Evolutionary conservation across 2,797 vertebrate species (phyloP).

Genomic region (Leuciscus waleckii): DNA sequence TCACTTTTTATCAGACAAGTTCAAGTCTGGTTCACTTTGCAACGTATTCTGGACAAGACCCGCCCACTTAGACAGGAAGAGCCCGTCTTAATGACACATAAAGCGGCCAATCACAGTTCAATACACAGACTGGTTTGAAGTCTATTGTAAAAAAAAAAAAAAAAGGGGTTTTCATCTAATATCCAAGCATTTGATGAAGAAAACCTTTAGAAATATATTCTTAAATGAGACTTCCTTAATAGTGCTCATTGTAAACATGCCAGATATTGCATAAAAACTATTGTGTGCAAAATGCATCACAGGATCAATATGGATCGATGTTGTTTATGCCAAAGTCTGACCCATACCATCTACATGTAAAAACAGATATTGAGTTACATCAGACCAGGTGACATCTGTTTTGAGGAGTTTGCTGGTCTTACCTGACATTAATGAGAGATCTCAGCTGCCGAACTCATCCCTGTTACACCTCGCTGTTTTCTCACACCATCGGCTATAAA

Average conservation of each 20-base stretch:
- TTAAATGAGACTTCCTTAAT: neutral
- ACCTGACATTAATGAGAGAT: conserved; percentile 1
- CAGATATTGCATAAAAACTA: neutral
- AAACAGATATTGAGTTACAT: neutral
- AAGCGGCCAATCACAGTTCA: neutral
- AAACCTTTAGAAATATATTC: neutral
- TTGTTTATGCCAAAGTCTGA: neutral
- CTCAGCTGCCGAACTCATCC: neutral
- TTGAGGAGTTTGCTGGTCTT: neutral
- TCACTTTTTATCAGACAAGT: neutral
- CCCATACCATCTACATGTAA: neutral
- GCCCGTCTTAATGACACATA: neutral
- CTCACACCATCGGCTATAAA: neutral
- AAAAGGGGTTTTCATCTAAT: neutral
- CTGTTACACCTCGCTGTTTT: neutral
- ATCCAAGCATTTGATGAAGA: neutral
- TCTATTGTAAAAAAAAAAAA: neutral
- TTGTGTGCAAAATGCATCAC: neutral
- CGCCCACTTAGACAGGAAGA: neutral
- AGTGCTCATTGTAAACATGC: too few relatives aligned
- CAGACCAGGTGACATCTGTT: neutral
- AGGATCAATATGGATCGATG: neutral
- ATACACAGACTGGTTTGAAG: neutral
- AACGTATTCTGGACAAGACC: neutral
- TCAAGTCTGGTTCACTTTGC: neutral